These are phyloP conservation scores for Trypoxylus dichotomus DNA, from an alignment of 1,140 invertebrate genomes.

Conservation along the genomic window DNA sequence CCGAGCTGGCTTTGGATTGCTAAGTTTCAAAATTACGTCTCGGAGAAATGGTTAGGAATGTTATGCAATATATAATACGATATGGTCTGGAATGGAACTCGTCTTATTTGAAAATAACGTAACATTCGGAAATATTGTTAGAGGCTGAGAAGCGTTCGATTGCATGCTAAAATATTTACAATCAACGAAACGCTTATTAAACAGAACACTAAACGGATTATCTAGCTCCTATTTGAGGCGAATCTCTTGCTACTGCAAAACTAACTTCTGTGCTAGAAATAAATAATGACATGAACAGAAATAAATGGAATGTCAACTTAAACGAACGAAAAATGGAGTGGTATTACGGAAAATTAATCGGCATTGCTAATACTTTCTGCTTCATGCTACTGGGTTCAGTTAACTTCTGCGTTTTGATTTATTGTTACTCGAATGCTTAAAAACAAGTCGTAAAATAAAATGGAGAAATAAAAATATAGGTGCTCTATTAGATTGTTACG, in stretches of 20 bases:
- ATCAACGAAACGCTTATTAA: neutral
- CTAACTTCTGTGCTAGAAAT: neutral
- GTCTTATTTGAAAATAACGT: neutral
- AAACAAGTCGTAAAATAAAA: neutral
- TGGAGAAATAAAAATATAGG: neutral
- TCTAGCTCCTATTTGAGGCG: neutral
- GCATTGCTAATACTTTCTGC: neutral
- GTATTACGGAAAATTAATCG: neutral
- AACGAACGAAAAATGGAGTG: neutral
- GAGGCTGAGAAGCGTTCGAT: neutral
- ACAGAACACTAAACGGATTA: neutral
- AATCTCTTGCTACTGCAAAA: neutral
- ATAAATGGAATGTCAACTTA: neutral
- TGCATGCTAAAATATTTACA: conserved; percentile 1
- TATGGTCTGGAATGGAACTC: conserved; percentile 1
- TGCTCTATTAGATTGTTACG: neutral
- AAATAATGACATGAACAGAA: neutral
- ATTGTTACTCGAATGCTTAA: neutral
- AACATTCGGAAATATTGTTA: neutral
- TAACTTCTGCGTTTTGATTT: neutral
- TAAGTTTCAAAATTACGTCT: too few species aligned
- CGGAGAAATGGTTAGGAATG: too few species aligned
- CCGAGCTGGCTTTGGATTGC: too few species aligned
- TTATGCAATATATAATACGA: too few species aligned
- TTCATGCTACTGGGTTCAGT: conserved; percentile 4